Evolutionary conservation across 2,113 vertebrate genomes (phyloP), one percentile per base, ranked within the genome.

Genomic region (Mormyrus iriodes): DNA sequence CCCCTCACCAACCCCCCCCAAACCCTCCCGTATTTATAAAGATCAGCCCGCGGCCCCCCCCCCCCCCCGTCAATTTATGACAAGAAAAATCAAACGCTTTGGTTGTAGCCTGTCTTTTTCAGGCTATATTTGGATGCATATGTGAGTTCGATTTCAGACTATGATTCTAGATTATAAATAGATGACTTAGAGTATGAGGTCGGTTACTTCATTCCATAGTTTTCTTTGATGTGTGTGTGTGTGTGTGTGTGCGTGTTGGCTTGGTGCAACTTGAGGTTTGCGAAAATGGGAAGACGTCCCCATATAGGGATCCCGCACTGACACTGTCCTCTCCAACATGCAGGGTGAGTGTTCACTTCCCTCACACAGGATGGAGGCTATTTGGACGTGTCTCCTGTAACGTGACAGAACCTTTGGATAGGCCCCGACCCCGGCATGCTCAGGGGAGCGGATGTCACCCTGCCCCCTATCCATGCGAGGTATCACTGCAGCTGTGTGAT

Each of bases 401-500:
- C 4, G 9, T 39, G 69, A 76, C 31, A 17, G 15, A 19, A 17
- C 69, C 13, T 17, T 31, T 39, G 69, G 69, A 39, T 39, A 17
- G 31, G 69, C 69, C 69, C 1, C 1, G 69, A 42, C 31, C 35
- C 0, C 42, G 73, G 73, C 13, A 3, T 7, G 19, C 35, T 39
- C 82, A 21, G 10, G 44, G 1, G 42, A 84, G 82, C 3, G 21
- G 82, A 84, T 1, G 15, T 0, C 17, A 48, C 21, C 9, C 44
- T 84, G 44, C 21, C 24, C 9, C 82, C 19, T 24, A 48, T 9
- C 42, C 82, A 48, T 3, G 91, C 90, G 88, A 90, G 88, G 89
- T 90, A 91, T 89, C 73, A 89, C 90, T 90, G 89, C 89, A 76
- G 88, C 92, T 91, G 89, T 89, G 17, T 58, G 92, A 92, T 88